Conservation (phyloP, 2,797 vertebrate genomes). For the Muraenolepis orangiensis region DNA sequence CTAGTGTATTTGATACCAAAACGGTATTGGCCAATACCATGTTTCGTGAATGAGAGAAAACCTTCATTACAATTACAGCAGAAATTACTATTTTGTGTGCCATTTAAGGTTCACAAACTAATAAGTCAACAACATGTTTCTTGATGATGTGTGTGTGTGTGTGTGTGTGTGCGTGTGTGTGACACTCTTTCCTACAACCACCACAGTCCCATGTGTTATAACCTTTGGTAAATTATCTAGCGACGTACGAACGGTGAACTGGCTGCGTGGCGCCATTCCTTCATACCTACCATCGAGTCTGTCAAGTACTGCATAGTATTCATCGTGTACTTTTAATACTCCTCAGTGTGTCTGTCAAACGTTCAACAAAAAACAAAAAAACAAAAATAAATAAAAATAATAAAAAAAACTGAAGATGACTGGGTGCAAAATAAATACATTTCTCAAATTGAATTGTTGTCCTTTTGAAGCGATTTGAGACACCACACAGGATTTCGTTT, state of each 20-base stretch:
- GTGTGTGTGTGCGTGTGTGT: neutral
- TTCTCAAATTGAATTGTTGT: neutral
- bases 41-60: neutral
- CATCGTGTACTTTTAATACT: neutral
- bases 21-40: neutral
- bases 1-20: neutral
- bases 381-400: no score
- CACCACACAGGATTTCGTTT: slow-evolving; percentile 6
- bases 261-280: neutral
- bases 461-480: slow-evolving; percentile 28
- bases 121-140: neutral
- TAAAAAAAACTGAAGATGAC: no score
- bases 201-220: neutral
- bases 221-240: slow-evolving; percentile 5
- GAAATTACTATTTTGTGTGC: neutral
- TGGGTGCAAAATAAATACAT: neutral
- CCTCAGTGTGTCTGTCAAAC: neutral
- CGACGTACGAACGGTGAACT: neutral
- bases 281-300: neutral
- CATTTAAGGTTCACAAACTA: neutral
- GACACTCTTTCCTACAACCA: neutral
- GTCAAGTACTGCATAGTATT: slow-evolving; percentile 1
- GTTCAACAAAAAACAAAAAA: neutral
- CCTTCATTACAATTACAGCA: neutral
- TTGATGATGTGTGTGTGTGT: neutral